A percentile compares a stretch with the other conserved stretches of the same genome.
These are phyloP conservation scores for Dromiciops gliroides DNA, from an alignment of 2,113 vertebrate genomes.

Conservation along the genomic window DNA sequence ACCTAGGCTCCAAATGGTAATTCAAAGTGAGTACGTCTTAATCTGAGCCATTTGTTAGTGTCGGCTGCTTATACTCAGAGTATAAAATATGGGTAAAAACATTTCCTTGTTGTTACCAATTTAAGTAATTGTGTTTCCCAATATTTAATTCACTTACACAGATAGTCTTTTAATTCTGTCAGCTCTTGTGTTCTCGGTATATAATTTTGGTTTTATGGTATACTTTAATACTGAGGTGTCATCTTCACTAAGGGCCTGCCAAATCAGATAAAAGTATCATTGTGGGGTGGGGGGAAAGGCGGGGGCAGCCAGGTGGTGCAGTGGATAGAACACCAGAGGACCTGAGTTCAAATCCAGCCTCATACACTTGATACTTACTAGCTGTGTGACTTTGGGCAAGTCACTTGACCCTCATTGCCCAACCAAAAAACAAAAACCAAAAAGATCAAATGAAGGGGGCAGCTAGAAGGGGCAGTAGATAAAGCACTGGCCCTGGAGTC, in stretches of 20 bases:
- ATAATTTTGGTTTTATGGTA: background rate
- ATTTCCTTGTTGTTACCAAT: background rate
- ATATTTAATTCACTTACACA: background rate
- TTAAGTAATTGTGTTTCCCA: background rate
- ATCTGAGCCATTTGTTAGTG: background rate
- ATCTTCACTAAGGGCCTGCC: background rate
- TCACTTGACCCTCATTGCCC: too few relatives aligned
- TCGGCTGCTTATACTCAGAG: background rate
- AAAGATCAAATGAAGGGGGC: too few relatives aligned
- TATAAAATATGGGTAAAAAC: background rate
- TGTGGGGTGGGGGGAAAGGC: too few relatives aligned
- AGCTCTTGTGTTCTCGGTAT: background rate
- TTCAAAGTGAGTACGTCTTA: constrained; percentile 21
- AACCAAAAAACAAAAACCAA: too few relatives aligned
- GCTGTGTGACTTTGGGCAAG: too few relatives aligned
- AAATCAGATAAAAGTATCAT: background rate
- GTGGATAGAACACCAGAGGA: too few relatives aligned
- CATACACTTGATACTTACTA: too few relatives aligned
- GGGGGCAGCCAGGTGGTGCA: too few relatives aligned
- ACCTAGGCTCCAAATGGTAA: constrained; percentile 14
- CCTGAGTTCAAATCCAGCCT: too few relatives aligned
- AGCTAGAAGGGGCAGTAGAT: too few relatives aligned
- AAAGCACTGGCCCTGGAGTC: too few relatives aligned
- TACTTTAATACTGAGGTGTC: background rate
- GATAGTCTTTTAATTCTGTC: background rate